Conservation (phyloP, 2,888 invertebrate species). For the Ephialtes manifestator region DNA sequence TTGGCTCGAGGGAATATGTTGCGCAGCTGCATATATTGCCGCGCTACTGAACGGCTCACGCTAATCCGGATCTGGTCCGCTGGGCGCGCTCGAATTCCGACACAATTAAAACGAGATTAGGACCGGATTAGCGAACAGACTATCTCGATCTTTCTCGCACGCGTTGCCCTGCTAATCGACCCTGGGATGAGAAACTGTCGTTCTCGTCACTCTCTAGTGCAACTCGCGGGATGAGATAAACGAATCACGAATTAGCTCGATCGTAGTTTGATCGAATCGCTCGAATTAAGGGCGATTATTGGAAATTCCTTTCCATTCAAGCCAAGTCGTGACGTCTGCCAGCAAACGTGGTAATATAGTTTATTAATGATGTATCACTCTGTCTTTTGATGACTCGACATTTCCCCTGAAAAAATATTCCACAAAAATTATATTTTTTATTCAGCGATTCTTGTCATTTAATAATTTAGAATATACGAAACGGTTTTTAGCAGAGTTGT, state of each 20-base stretch:
- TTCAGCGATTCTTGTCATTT: no score
- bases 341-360: not conserved
- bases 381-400: no score
- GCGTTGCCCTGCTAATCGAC: conserved; percentile 40
- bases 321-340: not conserved
- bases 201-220: not conserved
- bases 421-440: no score
- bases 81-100: conserved; percentile 75
- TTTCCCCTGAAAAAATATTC: no score
- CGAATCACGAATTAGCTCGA: conserved; percentile 48
- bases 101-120: conserved; percentile 81
- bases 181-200: conserved; percentile 16
- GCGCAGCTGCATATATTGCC: conserved; percentile 43
- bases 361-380: not conserved
- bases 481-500: no score
- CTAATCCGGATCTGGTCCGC: conserved; percentile 79
- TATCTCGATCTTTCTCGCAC: conserved; percentile 35
- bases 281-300: conserved; percentile 16
- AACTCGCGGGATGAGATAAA: conserved; percentile 45
- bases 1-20: conserved; percentile 48
- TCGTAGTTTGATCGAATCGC: conserved; percentile 21
- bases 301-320: conserved; percentile 13
- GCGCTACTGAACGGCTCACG: conserved; percentile 61
- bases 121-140: conserved; percentile 74
- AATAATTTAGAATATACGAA: no score